Conservation (phyloP, 2,797 vertebrate genomes). For the Poecilia wingei region DNA sequence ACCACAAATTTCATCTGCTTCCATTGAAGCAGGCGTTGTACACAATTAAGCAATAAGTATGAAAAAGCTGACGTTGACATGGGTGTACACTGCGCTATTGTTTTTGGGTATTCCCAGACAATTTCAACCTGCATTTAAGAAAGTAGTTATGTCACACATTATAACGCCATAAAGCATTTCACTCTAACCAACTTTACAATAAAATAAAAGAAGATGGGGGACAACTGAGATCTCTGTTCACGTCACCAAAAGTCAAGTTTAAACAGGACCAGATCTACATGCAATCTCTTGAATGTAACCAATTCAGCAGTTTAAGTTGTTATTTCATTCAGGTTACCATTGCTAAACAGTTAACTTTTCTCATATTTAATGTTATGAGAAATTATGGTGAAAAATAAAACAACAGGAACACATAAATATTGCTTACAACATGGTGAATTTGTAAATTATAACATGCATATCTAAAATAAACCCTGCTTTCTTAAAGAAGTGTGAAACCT, state of each 20-base stretch:
- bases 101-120: not conserved
- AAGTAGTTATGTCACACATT: not conserved
- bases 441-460: not conserved
- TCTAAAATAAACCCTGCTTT: not conserved
- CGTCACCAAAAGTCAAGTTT: not conserved
- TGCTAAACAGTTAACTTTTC: not conserved
- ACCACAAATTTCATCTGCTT: slow-evolving; percentile 15
- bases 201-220: not conserved
- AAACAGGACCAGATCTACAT: not conserved
- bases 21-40: not conserved
- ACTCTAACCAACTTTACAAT: not conserved
- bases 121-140: not conserved
- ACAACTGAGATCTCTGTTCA: not conserved
- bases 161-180: not conserved
- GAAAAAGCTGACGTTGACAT: not conserved
- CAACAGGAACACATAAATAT: not conserved
- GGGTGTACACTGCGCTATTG: not conserved
- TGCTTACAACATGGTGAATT: not conserved
- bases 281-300: not conserved
- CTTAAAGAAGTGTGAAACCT: not conserved
- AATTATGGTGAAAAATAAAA: not conserved
- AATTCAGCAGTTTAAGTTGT: not conserved
- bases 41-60: not conserved
- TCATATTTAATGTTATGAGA: not conserved
- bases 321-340: not conserved